phyloP scores from a whole-genome alignment of 1,140 invertebrate genomes.

The Rhagoletis zephyria region DNA sequence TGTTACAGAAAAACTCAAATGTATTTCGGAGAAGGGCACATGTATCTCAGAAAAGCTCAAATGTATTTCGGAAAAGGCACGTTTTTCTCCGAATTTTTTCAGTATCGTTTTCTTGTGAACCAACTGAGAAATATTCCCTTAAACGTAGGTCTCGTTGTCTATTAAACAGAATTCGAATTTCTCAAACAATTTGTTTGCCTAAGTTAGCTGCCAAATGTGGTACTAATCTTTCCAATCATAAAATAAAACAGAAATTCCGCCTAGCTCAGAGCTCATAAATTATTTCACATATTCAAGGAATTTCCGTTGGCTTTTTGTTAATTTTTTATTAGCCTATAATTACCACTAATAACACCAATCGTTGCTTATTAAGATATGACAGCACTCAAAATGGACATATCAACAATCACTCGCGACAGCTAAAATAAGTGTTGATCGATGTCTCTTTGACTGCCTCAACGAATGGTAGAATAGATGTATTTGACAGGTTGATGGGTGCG shows the following conservation, averaged over 20 bases:
- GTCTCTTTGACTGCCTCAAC: not conserved
- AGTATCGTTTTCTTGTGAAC: too few species aligned
- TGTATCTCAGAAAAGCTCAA: too few species aligned
- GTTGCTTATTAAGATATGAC: not conserved
- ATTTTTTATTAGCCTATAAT: not conserved
- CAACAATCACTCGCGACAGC: slow-evolving; percentile 21
- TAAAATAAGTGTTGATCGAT: slow-evolving; percentile 1
- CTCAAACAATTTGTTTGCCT: too few species aligned
- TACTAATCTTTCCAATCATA: too few species aligned
- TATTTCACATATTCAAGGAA: not conserved
- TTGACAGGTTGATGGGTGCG: not conserved
- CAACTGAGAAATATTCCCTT: too few species aligned
- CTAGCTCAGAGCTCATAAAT: not conserved
- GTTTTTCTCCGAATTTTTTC: too few species aligned
- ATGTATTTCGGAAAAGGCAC: too few species aligned
- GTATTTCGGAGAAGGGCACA: too few species aligned
- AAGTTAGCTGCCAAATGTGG: too few species aligned
- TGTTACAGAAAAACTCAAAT: too few species aligned
- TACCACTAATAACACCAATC: not conserved
- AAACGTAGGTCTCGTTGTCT: too few species aligned
- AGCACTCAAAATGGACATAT: slow-evolving; percentile 22
- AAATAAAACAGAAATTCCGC: not conserved
- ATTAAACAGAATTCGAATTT: too few species aligned
- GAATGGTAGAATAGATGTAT: not conserved
- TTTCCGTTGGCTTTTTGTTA: not conserved